These are phyloP conservation scores for Tupaia tana DNA, from an alignment of 2,113 vertebrate genomes.

Conservation along the genomic window DNA sequence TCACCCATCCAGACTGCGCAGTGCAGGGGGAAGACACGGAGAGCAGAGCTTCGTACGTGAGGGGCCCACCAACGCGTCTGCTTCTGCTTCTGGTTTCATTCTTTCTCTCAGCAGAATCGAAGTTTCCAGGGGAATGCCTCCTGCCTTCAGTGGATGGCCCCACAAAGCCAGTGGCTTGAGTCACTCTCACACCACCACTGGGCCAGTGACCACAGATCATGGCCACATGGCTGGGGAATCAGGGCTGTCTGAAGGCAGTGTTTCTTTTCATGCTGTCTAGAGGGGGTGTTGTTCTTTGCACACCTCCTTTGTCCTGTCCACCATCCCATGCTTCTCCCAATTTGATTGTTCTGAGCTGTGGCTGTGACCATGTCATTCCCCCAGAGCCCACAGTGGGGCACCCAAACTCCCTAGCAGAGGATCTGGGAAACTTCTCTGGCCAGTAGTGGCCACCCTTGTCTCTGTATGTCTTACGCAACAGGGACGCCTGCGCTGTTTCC, in stretches of 20 bases:
- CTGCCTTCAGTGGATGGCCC: not conserved
- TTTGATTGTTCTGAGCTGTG: not conserved
- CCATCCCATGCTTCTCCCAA: not conserved
- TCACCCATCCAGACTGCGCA: rapidly evolving
- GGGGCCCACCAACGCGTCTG: not conserved
- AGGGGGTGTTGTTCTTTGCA: not conserved
- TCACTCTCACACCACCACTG: not conserved
- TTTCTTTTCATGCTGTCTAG: not conserved
- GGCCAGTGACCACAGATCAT: not conserved
- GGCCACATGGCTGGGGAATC: not conserved
- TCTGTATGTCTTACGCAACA: not conserved
- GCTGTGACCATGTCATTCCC: not conserved
- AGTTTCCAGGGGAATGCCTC: slow-evolving; percentile 26
- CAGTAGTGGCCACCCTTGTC: rapidly evolving
- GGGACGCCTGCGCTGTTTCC: not conserved
- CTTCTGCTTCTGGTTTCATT: not conserved
- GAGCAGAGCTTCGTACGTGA: not conserved
- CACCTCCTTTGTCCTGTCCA: rapidly evolving
- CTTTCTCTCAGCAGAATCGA: not conserved
- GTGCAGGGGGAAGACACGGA: not conserved
- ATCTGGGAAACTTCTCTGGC: not conserved
- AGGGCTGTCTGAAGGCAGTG: not conserved
- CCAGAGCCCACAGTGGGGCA: not conserved
- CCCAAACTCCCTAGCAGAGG: not conserved
- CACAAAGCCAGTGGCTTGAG: not conserved